These are phyloP conservation scores for Meghimatium bilineatum DNA, from an alignment of 2,888 invertebrate species.

Conservation along the genomic window DNA sequence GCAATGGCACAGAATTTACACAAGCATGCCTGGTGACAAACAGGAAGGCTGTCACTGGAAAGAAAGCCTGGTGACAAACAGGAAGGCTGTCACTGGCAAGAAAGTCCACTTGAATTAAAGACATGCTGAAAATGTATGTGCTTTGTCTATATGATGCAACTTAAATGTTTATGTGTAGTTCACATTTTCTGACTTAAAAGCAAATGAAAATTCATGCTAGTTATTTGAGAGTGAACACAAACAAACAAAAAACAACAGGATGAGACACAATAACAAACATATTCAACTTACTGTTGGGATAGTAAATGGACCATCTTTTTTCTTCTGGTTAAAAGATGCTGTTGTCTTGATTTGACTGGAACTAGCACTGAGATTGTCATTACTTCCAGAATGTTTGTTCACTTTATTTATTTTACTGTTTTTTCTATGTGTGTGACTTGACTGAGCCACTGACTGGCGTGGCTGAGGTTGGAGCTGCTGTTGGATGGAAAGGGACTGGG, in stretches of 20 bases:
- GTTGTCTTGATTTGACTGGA: neutral
- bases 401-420: conserved; percentile 30
- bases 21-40: no score
- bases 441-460: neutral
- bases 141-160: no score
- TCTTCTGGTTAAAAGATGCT: conserved; percentile 25
- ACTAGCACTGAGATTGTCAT: conserved; percentile 22
- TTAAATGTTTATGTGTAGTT: no score
- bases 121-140: no score
- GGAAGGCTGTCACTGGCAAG: no score
- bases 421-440: conserved; percentile 25
- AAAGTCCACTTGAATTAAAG: no score
- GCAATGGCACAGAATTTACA: no score
- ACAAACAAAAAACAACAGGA: neutral
- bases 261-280: neutral
- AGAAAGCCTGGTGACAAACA: no score
- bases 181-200: no score
- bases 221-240: no score
- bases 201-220: no score
- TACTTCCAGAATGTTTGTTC: conserved; percentile 12
- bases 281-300: conserved; percentile 36
- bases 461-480: neutral
- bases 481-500: conserved; percentile 32
- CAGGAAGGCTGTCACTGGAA: no score
- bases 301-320: conserved; percentile 46